Evolutionary conservation across 2,888 invertebrate species (phyloP).

Genomic region (Gasteruption jaculator): DNA sequence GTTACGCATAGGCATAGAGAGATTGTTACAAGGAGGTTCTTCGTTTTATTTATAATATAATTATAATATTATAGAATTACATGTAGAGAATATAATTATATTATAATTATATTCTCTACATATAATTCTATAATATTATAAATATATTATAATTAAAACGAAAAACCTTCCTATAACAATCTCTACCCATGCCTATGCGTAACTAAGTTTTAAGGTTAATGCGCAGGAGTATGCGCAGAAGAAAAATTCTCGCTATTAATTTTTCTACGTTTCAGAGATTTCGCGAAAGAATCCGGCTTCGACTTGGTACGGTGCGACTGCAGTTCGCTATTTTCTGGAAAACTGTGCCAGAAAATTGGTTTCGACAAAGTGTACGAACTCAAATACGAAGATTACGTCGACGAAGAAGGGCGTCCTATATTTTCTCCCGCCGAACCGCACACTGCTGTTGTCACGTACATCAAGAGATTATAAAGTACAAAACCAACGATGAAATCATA

Average conservation of each 20-base stretch:
- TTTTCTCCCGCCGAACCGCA: slow-evolving; percentile 66
- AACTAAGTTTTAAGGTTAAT: no score
- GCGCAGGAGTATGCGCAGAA: no score
- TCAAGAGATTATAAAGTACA: slow-evolving; percentile 39
- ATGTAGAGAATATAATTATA: not conserved
- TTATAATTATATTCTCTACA: not conserved
- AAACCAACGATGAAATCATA: no score
- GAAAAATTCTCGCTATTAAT: no score
- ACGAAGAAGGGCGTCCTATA: slow-evolving; percentile 60
- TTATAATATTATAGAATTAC: not conserved
- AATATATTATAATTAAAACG: slow-evolving; percentile 6
- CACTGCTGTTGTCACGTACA: slow-evolving; percentile 57
- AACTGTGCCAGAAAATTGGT: slow-evolving; percentile 66
- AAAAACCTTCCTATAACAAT: no score
- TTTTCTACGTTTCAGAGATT: slow-evolving; percentile 55
- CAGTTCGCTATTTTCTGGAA: slow-evolving; percentile 72
- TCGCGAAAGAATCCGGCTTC: slow-evolving; percentile 55
- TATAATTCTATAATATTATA: not conserved
- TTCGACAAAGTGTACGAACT: slow-evolving; percentile 66
- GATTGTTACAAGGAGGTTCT: no score
- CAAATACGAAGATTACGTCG: slow-evolving; percentile 63
- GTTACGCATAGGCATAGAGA: no score
- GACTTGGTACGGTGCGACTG: slow-evolving; percentile 68
- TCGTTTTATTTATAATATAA: no score
- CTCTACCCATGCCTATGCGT: no score